Evolutionary conservation across 2,888 invertebrate species (phyloP), one percentile per base, ranked within the genome.

Genomic region (Oxytorus armatus): DNA sequence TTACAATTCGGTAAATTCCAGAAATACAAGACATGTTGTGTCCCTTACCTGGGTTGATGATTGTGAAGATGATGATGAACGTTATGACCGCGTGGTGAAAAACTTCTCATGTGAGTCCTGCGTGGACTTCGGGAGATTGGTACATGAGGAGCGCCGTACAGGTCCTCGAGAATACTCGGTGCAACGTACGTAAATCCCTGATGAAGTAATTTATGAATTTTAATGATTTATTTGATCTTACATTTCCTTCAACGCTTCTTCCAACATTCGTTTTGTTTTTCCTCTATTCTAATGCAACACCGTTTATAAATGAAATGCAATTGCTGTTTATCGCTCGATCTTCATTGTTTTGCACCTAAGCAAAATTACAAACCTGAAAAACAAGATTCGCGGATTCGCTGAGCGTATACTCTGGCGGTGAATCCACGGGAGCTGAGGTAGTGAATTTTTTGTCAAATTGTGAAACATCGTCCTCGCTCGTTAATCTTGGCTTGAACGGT

Each of bases 171-270:
- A 83, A 99, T 97, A 14, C 98, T 98, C 59, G 99, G 99, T 18
- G 99, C 99, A 84, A 99, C 98, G 92, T 99, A 99, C 11, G 99
- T 99, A 93, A 99, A 99, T 86, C 99, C 99, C 98, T 99, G 92
- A n/a, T n/a, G n/a, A n/a, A n/a, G n/a, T n/a, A n/a, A n/a, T n/a
- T n/a, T n/a, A n/a, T n/a, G n/a, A n/a, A n/a, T n/a, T n/a, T n/a
- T n/a, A n/a, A n/a, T n/a, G n/a, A n/a, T n/a, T n/a, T n/a, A n/a
- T n/a, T n/a, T n/a, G 29, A 29, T 29, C 5, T 29, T 29, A n/a
- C n/a, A 3, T 29, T 29, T 29, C 5, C 5, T 3, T 3, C 29
- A 29, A 29, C 2, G 29, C 5, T 29, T 5, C 2, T 3, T 29
- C 2, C 29, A 5, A 29, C 5, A 29, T 29, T 29, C 5, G 29